Evolutionary conservation across 2,888 invertebrate genomes (phyloP), one percentile per base, ranked within the genome.

Genomic region (Erebia epiphron): DNA sequence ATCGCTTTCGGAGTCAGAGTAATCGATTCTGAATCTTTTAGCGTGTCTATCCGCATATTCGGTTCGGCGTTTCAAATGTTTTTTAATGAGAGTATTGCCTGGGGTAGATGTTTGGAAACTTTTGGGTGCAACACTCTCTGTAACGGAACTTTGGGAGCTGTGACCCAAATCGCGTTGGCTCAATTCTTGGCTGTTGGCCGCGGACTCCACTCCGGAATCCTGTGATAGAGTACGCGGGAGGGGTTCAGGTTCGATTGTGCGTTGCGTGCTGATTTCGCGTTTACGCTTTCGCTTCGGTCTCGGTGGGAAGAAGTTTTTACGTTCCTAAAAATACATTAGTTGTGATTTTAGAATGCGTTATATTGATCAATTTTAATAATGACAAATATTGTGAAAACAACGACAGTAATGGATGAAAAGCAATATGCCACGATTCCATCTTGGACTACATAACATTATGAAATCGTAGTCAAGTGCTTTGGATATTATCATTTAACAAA

Each of bases 221-320:
- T 89, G 87, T 1, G 88, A 89, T 13, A 84, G 77, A 3, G 81
- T 75, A 60, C 80, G 80, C 49, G 83, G 72, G 43, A 68, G 64
- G 49, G 56, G 57, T 16, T 81, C 81, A 50, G 77, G 76, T 50
- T 76, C 78, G 60, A 71, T 69, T 56, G 62, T 74, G 35, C 7
- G 35, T 35, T 35, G 35, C 66, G 68, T 72, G 60, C 70, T 65
- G 65, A 21, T 52, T 50, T 77, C 78, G 56, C 82, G 80, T 77
- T 86, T 88, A 76, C 79, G 82, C 74, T 90, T 91, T 76, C 90
- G 91, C 77, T 86, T 94, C 77, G 96, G 96, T 68, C 95, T 92
- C 66, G 96, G 96, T 46, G 96, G 96, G 88, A 95, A 96, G 83
- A 95, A 94, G 79, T 92, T 95, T 86, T 96, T 96, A 82, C 96